Percentiles rank a stretch among this genome's conserved stretches.
Conservation (phyloP, 1,140 invertebrate genomes). For the Cotesia vestalis region DNA sequence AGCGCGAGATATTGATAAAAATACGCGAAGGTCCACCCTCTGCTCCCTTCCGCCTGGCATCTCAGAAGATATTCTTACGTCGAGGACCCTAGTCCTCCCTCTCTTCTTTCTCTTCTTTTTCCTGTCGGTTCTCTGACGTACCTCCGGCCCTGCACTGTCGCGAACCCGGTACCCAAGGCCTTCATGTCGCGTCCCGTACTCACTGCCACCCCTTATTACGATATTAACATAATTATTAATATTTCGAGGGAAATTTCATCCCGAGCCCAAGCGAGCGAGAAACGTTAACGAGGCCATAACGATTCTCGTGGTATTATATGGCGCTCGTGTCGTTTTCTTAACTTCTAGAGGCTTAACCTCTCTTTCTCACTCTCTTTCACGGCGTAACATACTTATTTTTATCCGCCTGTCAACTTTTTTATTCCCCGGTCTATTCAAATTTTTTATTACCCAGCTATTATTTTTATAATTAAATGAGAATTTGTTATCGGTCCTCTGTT, state of each 20-base stretch:
- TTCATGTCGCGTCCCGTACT: conserved; percentile 40
- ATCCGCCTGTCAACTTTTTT: conserved; percentile 31
- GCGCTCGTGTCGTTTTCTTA: conserved; percentile 19
- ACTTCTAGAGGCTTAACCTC: conserved; percentile 14
- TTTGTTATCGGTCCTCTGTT: too few species aligned
- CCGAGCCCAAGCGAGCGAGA: conserved; percentile 38
- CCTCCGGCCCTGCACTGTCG: not conserved
- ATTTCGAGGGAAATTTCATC: conserved; percentile 49
- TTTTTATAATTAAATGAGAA: too few species aligned
- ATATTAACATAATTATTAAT: conserved; percentile 64
- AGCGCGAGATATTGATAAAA: conserved; percentile 65
- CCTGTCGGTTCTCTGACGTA: conserved; percentile 10
- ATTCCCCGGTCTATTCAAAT: not conserved
- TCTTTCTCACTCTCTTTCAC: conserved; percentile 9
- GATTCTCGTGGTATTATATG: conserved; percentile 36
- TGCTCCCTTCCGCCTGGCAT: conserved; percentile 54
- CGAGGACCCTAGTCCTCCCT: conserved; percentile 51
- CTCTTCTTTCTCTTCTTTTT: conserved; percentile 25
- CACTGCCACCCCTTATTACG: conserved; percentile 51
- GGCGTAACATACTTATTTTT: conserved; percentile 12
- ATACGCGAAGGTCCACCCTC: conserved; percentile 63
- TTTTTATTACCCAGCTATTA: too few species aligned
- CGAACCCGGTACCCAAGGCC: conserved; percentile 25
- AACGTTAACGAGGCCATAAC: conserved; percentile 43
- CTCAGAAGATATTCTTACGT: conserved; percentile 64